Evolutionary conservation across 2,888 invertebrate species (phyloP).

Genomic region (Lepidocyrtinus sp.): DNA sequence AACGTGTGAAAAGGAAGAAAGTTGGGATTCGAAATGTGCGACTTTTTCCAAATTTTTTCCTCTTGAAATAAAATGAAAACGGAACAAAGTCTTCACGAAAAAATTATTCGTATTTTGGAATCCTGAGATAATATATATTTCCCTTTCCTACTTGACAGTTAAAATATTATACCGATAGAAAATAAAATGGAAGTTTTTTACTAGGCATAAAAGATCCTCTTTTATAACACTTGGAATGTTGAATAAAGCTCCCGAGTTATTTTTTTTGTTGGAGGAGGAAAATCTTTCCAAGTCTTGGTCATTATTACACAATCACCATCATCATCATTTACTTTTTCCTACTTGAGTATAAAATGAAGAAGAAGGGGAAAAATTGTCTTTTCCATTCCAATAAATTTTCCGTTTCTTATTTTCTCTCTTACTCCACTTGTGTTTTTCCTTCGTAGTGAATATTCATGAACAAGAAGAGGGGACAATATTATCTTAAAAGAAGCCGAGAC

Average conservation of each 20-base stretch:
- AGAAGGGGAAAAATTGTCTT: conserved; percentile 59
- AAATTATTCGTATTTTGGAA: conserved; percentile 41
- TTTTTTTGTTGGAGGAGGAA: neutral
- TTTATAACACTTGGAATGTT: neutral
- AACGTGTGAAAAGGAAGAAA: conserved; percentile 45
- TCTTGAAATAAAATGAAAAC: conserved; percentile 19
- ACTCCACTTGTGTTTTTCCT: neutral
- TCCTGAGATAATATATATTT: conserved; percentile 12
- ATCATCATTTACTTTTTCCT: conserved; percentile 27
- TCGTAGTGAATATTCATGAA: conserved; percentile 57
- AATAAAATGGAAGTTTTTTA: neutral
- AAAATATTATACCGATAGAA: conserved; percentile 49
- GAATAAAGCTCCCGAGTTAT: neutral
- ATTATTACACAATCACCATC: conserved; percentile 40
- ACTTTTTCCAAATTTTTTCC: conserved; percentile 6
- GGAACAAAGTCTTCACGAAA: conserved; percentile 36
- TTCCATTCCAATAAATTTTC: conserved; percentile 57
- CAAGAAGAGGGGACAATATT: conserved; percentile 20
- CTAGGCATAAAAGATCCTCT: no score
- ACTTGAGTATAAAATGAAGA: conserved; percentile 8
- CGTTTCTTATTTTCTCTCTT: conserved; percentile 45
- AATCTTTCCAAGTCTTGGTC: conserved; percentile 24
- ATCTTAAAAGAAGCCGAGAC: neutral
- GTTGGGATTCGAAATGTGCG: conserved; percentile 14
- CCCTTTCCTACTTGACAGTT: conserved; percentile 45